phyloP scores from a whole-genome alignment of 2,797 vertebrate genomes.

The Karalla daura region DNA sequence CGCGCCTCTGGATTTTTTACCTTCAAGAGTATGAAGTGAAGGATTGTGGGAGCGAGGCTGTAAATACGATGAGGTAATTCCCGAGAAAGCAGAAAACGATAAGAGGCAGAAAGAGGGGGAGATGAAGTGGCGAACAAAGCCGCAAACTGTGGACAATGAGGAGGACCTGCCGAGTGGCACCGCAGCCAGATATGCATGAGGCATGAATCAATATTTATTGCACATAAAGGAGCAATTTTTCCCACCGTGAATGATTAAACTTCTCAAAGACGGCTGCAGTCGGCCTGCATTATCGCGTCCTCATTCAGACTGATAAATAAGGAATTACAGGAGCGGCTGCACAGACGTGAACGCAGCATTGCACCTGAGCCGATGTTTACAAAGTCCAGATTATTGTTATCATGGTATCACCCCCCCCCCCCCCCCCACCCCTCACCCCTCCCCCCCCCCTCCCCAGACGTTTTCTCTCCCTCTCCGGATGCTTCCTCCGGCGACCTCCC shows the following conservation, averaged over 20 bases:
- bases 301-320: constrained; percentile 75
- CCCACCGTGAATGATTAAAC: constrained; percentile 82
- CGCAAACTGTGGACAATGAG: constrained; percentile 62
- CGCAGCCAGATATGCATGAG: constrained; percentile 77
- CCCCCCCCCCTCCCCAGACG: no score
- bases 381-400: constrained; percentile 76
- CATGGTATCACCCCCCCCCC: constrained; percentile 52
- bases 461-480: constrained; percentile 38
- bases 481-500: constrained; percentile 38
- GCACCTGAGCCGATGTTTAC: constrained; percentile 74
- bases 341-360: constrained; percentile 34
- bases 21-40: constrained; percentile 19
- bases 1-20: background rate
- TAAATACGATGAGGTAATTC: constrained; percentile 47
- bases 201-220: constrained; percentile 85
- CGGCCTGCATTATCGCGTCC: constrained; percentile 62
- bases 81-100: constrained; percentile 40
- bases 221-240: constrained; percentile 84
- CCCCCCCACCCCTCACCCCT: no score
- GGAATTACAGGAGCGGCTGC: constrained; percentile 60
- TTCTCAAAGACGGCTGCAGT: constrained; percentile 66
- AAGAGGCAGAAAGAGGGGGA: constrained; percentile 22
- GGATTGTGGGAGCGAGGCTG: constrained; percentile 33
- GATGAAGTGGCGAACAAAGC: constrained; percentile 59
- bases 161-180: constrained; percentile 39